A percentile compares a stretch with the other conserved stretches of the same genome.
phyloP scores from a whole-genome alignment of 2,113 vertebrate genomes.

The Dicaeum eximium region DNA sequence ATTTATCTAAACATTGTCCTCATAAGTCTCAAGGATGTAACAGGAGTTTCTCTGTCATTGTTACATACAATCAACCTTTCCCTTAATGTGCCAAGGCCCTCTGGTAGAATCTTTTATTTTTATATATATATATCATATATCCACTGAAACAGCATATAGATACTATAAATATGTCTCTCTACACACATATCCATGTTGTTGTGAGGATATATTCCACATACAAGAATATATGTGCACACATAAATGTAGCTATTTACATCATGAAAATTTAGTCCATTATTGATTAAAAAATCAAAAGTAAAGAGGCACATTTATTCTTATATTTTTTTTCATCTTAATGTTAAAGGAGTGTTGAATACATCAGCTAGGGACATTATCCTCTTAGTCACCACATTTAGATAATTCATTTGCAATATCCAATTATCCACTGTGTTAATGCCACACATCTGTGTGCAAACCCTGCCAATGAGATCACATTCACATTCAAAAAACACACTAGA shows the following conservation, averaged over 20 bases:
- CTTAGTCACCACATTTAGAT: conserved; percentile 48
- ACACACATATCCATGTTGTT: not conserved
- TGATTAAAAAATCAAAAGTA: not conserved
- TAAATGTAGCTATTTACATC: not conserved
- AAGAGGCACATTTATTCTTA: not conserved
- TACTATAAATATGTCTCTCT: not conserved
- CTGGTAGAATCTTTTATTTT: not conserved
- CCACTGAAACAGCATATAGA: not conserved
- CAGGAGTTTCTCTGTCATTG: not conserved
- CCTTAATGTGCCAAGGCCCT: not conserved
- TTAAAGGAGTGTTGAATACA: conserved; percentile 1
- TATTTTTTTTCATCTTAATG: not conserved
- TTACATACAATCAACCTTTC: not conserved
- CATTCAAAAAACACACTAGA: conserved; percentile 35
- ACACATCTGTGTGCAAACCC: conserved; percentile 61
- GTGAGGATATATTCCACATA: not conserved
- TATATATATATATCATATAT: not conserved
- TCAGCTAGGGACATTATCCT: conserved; percentile 33
- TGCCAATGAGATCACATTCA: conserved; percentile 55
- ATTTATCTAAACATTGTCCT: not conserved
- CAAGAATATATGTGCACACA: not conserved
- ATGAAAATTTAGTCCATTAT: not conserved
- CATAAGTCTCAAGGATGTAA: not conserved
- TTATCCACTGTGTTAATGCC: conserved; percentile 65
- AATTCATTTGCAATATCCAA: conserved; percentile 68